Evolutionary conservation across 2,113 vertebrate genomes (phyloP), one percentile per base, ranked within the genome.

Genomic region (Heterocephalus glaber): DNA sequence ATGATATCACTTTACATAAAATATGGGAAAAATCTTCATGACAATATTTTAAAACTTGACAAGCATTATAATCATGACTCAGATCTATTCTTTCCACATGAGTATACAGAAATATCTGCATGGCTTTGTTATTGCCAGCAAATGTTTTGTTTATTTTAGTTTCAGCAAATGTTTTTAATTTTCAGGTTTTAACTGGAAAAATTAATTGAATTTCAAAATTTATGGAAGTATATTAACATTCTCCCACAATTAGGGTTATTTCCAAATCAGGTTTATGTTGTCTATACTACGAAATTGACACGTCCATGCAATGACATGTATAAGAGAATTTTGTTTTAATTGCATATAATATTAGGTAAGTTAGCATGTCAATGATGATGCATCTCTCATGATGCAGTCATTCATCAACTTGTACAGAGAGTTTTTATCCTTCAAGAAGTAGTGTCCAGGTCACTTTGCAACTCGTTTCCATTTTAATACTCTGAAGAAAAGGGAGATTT

Each of bases 161-260:
- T 94, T 38, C 3, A 22, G 14, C 7, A 80, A 77, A 83, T 16
- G 0, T 44, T 77, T 94, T 84, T 30, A 74, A 72, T 66, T 85
- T 91, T 89, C 7, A 74, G 2, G 12, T 83, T 79, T 96, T 79
- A n/a, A 66, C 60, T 70, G 72, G 77, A 58, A 90, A 13, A 5
- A 87, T 79, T 83, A 90, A 83, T 33, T 87, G 30, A 92, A 92
- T 80, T 63, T 86, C 24, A 95, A 94, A 92, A 83, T 38, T 60
- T 66, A 41, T 52, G 8, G 66, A 91, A 85, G 10, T 52, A 82
- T 17, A 38, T 91, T 70, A 56, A 66, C 10, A 1, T 81, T 85
- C 35, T 65, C 41, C 61, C 12, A 54, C 17, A 52, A 86, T 56
- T 44, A 28, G 44, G 41, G 38, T 70, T 3, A 88, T 63, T 84